Evolutionary conservation across 2,888 invertebrate species (phyloP), one percentile per base, ranked within the genome.

Genomic region (Maniola hyperantus): DNA sequence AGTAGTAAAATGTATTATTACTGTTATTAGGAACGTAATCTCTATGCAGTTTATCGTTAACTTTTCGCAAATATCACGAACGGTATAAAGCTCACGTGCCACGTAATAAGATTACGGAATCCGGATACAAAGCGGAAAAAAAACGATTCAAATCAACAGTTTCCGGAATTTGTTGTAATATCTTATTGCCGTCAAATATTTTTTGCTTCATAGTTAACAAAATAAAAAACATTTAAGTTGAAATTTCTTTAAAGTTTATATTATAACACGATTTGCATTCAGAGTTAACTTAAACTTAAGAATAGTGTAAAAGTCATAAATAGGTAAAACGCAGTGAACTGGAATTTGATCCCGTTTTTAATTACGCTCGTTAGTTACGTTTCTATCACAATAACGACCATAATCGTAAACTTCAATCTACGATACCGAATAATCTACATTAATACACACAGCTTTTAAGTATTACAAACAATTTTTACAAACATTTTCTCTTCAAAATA

Each of bases 341-440:
- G 26, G 61, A 58, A 58, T 67, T 59, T 48, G 34, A 63, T 66
- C 64, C 44, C 65, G 53, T 44, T 73, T 77, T 83, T 85, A 85
- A 85, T 87, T 85, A 82, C 80, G 79, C 80, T 83, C 78, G 48
- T 66, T 68, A 65, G 62, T 65, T 46, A 65, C 10, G 59, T 78
- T 80, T 83, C 83, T 84, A 85, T 84, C 83, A 82, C 82, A 68
- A 71, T 73, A 75, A 80, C 77, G 76, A 77, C 85, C 76, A 88
- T 86, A 85, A 89, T 87, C 89, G 87, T 89, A 89, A 89, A 89
- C 78, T 83, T 81, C 82, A 88, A 88, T 87, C 83, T 84, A 79
- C 81, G 77, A 79, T 83, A 80, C 78, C 73, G 80, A 80, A 83
- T 86, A 85, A 85, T 84, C 81, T 78, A 78, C 78, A 78, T 78